Evolutionary conservation across 2,888 invertebrate genomes (phyloP).

Genomic region (Tinea pellionella): DNA sequence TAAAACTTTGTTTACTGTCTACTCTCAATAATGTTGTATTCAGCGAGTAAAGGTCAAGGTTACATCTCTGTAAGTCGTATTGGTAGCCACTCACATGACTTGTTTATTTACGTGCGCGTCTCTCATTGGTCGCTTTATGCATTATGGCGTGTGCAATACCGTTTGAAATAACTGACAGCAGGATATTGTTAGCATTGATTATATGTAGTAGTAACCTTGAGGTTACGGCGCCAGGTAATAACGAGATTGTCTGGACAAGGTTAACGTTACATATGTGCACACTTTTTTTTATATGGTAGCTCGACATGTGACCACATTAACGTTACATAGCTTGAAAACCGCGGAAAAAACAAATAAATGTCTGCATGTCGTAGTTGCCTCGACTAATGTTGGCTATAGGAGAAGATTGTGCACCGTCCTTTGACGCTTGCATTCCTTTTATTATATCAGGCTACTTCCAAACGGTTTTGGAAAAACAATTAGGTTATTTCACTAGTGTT

Average conservation of each 20-base stretch:
- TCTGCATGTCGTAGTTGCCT: too few species aligned
- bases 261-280: background rate
- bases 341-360: too few species aligned
- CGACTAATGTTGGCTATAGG: too few species aligned
- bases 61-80: conserved; percentile 20
- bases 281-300: too few species aligned
- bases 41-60: conserved; percentile 45
- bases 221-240: conserved; percentile 5
- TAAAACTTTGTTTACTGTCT: conserved; percentile 4
- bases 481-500: too few species aligned
- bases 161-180: conserved; percentile 6
- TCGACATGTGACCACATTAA: too few species aligned
- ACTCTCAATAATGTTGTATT: background rate
- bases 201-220: background rate
- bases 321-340: too few species aligned
- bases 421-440: too few species aligned
- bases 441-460: too few species aligned
- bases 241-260: conserved; percentile 2
- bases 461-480: too few species aligned
- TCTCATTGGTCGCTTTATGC: conserved; percentile 37
- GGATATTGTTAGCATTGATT: background rate
- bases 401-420: too few species aligned
- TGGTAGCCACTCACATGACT: conserved; percentile 49
- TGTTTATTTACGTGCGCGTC: conserved; percentile 37
- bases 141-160: conserved; percentile 3